phyloP scores from a whole-genome alignment of 2,888 invertebrate genomes.

The Nyleta sp. region DNA sequence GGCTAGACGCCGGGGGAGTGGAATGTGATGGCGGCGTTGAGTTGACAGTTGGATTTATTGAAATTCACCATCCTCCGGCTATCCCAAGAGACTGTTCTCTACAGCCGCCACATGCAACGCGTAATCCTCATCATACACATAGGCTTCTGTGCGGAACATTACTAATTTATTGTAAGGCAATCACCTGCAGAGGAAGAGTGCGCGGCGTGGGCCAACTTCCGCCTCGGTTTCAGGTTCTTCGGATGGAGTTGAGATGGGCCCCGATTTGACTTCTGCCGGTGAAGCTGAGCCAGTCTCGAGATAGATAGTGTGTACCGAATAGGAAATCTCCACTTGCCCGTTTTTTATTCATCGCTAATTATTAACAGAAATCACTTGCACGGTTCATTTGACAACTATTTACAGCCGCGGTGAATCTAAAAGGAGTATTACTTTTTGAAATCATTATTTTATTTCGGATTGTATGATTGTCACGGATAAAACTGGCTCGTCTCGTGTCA shows the following conservation, averaged over 20 bases:
- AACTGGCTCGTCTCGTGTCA: no score
- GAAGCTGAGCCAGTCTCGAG: no score
- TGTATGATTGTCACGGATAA: no score
- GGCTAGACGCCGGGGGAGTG: conserved; percentile 51
- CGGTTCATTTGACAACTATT: no score
- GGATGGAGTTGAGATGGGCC: not conserved
- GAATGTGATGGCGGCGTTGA: conserved; percentile 62
- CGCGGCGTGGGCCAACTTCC: conserved; percentile 22
- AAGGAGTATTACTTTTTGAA: no score
- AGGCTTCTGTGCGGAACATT: conserved; percentile 59
- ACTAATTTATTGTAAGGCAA: conserved; percentile 62
- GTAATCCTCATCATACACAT: conserved; percentile 58
- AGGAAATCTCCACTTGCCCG: no score
- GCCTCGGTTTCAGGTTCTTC: conserved; percentile 13
- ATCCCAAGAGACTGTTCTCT: conserved; percentile 68
- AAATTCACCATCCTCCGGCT: conserved; percentile 66
- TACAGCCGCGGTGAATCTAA: no score
- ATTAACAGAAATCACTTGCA: no score
- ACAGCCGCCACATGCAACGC: conserved; percentile 61
- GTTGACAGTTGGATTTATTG: conserved; percentile 70
- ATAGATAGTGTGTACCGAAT: not conserved
- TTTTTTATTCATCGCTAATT: no score
- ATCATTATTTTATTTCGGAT: no score
- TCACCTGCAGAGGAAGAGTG: conserved; percentile 43
- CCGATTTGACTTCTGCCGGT: not conserved